Evolutionary conservation across 2,797 vertebrate species (phyloP).

Genomic region (Falco peregrinus): DNA sequence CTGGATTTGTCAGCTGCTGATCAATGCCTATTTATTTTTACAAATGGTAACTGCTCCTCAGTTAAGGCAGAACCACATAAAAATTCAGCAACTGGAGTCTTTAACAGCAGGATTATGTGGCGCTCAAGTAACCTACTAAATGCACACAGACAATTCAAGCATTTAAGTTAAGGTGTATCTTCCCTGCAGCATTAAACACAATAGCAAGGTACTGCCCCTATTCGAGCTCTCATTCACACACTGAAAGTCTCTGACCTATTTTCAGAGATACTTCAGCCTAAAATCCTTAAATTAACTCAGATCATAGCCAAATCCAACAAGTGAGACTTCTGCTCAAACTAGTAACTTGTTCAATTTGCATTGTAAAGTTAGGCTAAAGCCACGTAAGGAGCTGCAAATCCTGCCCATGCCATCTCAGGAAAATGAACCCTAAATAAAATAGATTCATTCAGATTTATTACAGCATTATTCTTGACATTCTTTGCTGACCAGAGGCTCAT

Average conservation of each 20-base stretch:
- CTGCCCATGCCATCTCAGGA: background rate
- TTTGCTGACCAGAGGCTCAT: background rate
- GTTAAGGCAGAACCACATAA: background rate
- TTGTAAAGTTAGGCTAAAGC: background rate
- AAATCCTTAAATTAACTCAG: background rate
- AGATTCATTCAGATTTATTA: background rate
- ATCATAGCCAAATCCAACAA: background rate
- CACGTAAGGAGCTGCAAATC: background rate
- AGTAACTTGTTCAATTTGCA: background rate
- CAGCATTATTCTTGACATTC: background rate
- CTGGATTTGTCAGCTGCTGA: constrained; percentile 17
- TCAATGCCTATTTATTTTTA: background rate
- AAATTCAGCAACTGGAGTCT: background rate
- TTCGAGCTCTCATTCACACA: background rate
- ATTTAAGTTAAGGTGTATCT: background rate
- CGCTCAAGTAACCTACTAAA: background rate
- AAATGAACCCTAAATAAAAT: background rate
- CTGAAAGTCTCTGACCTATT: background rate
- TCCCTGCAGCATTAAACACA: background rate
- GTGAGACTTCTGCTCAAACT: background rate
- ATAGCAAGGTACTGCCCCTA: background rate
- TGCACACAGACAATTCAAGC: background rate
- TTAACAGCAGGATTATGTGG: background rate
- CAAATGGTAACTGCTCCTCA: background rate
- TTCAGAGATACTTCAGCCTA: background rate